phyloP scores from a whole-genome alignment of 2,113 vertebrate genomes.

The Orcinus orca region DNA sequence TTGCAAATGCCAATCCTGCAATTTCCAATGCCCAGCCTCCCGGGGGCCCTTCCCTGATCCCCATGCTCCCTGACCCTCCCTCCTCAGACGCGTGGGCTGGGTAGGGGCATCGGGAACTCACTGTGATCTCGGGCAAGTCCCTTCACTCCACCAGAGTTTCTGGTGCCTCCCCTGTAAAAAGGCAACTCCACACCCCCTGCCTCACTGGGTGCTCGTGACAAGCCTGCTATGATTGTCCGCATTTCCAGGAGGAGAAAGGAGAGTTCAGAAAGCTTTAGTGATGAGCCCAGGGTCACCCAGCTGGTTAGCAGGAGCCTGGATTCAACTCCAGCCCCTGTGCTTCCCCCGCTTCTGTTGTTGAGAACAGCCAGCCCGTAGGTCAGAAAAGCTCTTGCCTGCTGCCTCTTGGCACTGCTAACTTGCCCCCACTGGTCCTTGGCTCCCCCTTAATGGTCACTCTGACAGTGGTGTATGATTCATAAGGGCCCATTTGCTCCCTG shows the following conservation, averaged over 20 bases:
- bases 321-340: rapidly evolving
- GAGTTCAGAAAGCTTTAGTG: not conserved
- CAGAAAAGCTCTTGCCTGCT: not conserved
- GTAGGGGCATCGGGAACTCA: rapidly evolving
- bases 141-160: not conserved
- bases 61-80: rapidly evolving
- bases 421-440: not conserved
- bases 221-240: rapidly evolving
- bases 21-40: too few relatives aligned
- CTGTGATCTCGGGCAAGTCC: rapidly evolving
- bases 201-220: not conserved
- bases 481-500: too few relatives aligned
- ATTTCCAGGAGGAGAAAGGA: not conserved
- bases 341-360: not conserved
- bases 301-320: not conserved
- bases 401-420: not conserved
- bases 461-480: not conserved
- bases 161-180: not conserved
- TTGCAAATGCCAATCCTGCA: not conserved
- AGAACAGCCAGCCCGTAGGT: not conserved
- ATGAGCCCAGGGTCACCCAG: not conserved
- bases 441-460: not conserved
- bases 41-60: not conserved
- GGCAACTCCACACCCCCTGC: too few relatives aligned
- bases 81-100: not conserved